A percentile compares a stretch with the other conserved stretches of the same genome.
Evolutionary conservation across 2,113 vertebrate genomes (phyloP).

Genomic region (Spea multiplicata): DNA sequence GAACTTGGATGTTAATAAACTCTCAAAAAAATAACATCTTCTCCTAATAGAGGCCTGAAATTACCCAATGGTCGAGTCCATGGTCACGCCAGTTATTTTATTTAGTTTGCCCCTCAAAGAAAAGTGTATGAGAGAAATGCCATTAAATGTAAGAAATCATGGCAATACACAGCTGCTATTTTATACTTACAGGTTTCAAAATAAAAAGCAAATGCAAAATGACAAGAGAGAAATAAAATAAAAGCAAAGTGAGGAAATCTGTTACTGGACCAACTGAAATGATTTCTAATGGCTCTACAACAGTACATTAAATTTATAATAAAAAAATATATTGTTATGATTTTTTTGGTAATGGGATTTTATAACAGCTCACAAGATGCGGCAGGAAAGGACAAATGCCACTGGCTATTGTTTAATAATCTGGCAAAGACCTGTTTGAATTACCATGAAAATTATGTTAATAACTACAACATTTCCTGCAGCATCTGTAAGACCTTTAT

Average conservation of each 20-base stretch:
- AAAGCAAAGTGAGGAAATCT: background rate
- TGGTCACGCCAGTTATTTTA: no score
- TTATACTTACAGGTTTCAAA: no score
- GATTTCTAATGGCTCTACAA: background rate
- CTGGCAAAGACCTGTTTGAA: background rate
- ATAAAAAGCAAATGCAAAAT: no score
- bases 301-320: background rate
- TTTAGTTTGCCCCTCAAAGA: no score
- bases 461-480: background rate
- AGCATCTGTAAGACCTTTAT: background rate
- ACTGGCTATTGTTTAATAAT: background rate
- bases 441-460: background rate
- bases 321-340: background rate
- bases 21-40: no score
- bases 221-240: no score
- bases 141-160: no score
- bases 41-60: no score
- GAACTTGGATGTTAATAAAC: no score
- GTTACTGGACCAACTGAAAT: background rate
- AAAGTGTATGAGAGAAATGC: no score
- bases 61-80: no score
- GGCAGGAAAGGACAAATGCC: background rate
- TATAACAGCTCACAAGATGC: background rate
- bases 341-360: background rate
- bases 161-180: no score